Base-by-base conservation (phyloP, 2,888 invertebrate species). In the Oxycera nigricornis region DNA sequence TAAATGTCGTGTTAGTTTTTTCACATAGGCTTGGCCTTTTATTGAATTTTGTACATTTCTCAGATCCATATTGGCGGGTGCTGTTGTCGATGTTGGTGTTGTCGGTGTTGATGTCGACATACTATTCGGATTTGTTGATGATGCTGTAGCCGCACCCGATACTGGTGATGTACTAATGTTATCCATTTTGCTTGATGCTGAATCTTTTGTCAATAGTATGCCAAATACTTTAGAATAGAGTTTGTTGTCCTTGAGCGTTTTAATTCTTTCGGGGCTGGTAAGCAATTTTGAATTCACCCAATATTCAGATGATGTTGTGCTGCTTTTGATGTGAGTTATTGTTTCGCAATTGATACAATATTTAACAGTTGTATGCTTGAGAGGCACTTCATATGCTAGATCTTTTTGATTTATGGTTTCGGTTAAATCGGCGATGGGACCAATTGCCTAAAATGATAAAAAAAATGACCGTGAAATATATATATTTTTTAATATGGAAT, bases 201-300 rank as follows among this genome's bases (percentile, higher is more conserved):
- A 79, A 72, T 83, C 82, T 80, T 81, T 79, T 78, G 94, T 80
- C 78, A 94, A 88, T 76, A 93, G 83, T 80, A 94, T 86, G 79
- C 90, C 90, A 83, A 92, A 94, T 65, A 91, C 88, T 77, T 90
- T 87, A 72, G 94, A 95, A 84, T 89, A 93, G 78, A 88, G 88
- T 77, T 88, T 90, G 80, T 89, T 89, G 76, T 87, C 87, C 81
- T 89, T 90, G 77, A 92, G 84, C 80, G 86, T 87, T 57, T 87
- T 85, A 79, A 93, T 86, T 79, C 88, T 88, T 76, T 90, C 89
- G 77, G 86, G 83, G 81, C 88, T 88, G 76, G 87, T 89, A 65
- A 82, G 59, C 75, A 85, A 79, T 65, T 80, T 77, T 73, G 79
- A 78, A 78, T 84, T 83, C 24, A 84, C 79, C 73, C 84, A 79